Percentiles rank a stretch among this genome's conserved stretches.
Evolutionary conservation across 2,888 invertebrate species (phyloP).

Genomic region (Sinodicranocentrus sp.): DNA sequence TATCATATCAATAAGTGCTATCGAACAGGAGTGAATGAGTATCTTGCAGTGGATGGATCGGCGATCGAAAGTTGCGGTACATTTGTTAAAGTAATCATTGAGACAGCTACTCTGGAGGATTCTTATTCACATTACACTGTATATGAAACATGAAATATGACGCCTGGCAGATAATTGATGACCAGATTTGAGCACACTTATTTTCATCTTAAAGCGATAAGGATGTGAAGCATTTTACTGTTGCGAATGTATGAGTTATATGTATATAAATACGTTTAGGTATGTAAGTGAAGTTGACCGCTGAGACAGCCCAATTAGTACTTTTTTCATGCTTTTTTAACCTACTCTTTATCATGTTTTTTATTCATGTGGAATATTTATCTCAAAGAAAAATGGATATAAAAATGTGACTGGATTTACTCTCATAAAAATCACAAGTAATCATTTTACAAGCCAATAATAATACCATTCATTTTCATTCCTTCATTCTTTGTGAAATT

Average conservation of each 20-base stretch:
- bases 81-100: conserved; percentile 2
- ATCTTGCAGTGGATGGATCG: not conserved
- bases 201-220: not conserved
- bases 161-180: conserved; percentile 43
- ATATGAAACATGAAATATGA: conserved; percentile 34
- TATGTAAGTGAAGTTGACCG: conserved; percentile 5
- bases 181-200: conserved; percentile 33
- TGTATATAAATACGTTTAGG: not conserved
- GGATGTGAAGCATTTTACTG: not conserved
- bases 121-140: conserved; percentile 1
- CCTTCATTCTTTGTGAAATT: not conserved
- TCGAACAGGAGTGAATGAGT: not conserved
- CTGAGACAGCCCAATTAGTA: not conserved
- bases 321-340: not conserved
- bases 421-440: not conserved
- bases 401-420: not conserved
- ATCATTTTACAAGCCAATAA: conserved; percentile 19
- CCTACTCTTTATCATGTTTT: conserved; percentile 1
- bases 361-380: too few relatives aligned
- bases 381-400: not conserved
- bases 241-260: not conserved
- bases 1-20: not conserved
- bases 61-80: conserved; percentile 1
- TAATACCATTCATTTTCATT: conserved; percentile 22
- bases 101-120: conserved; percentile 13